phyloP scores from a whole-genome alignment of 2,797 vertebrate genomes.

The Rhadinocentrus ornatus region DNA sequence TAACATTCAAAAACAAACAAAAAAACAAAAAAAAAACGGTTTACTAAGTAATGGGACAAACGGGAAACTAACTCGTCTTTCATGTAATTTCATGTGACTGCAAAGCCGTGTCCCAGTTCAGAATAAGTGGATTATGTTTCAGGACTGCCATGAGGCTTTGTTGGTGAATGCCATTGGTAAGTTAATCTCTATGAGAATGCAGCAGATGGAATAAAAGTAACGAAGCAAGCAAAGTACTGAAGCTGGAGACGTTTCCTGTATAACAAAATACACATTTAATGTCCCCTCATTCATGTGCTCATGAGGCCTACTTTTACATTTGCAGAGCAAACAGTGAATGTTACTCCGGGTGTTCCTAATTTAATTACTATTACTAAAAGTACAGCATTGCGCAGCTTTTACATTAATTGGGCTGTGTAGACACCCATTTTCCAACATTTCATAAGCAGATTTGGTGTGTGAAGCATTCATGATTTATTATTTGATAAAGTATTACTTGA shows the following conservation, averaged over 20 bases:
- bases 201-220: not conserved
- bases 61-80: not conserved
- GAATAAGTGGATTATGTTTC: not conserved
- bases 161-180: not conserved
- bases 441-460: slow-evolving; percentile 3
- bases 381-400: not conserved
- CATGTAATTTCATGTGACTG: not conserved
- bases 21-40: too few species aligned
- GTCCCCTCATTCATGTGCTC: not conserved
- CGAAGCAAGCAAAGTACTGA: not conserved
- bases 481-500: slow-evolving; percentile 13
- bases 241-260: not conserved
- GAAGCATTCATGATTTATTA: not conserved
- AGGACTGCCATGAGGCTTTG: not conserved
- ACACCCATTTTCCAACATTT: not conserved
- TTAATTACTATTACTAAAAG: not conserved
- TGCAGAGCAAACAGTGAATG: not conserved
- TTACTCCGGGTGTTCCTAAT: not conserved
- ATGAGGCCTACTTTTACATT: not conserved
- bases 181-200: not conserved
- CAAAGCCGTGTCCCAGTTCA: not conserved
- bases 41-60: not conserved
- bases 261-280: not conserved
- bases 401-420: not conserved
- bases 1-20: not conserved